These are phyloP conservation scores for Sula dactylatra DNA, from an alignment of 2,113 vertebrate genomes.

Conservation along the genomic window DNA sequence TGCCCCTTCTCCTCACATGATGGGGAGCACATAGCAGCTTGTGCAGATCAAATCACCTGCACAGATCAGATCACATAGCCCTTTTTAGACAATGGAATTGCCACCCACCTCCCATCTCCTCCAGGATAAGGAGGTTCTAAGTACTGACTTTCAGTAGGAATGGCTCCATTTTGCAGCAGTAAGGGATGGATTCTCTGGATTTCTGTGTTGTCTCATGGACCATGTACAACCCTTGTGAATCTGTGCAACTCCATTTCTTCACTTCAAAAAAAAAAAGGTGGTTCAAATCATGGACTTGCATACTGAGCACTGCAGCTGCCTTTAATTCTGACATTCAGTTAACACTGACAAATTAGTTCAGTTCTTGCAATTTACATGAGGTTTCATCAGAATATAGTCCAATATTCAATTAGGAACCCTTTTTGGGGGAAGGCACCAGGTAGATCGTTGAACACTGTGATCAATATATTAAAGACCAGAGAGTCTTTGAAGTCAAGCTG, in stretches of 20 bases:
- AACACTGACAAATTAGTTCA: not conserved
- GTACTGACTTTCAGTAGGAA: not conserved
- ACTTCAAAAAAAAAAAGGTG: not conserved
- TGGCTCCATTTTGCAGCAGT: not conserved
- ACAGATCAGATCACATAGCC: not conserved
- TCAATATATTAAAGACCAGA: not conserved
- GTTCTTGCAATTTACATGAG: not conserved
- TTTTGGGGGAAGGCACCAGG: not conserved
- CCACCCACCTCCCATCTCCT: not conserved
- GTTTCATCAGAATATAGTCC: not conserved
- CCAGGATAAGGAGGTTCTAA: not conserved
- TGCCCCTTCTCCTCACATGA: not conserved
- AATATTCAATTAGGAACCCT: not conserved
- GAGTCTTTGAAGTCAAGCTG: not conserved
- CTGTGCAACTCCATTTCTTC: not conserved
- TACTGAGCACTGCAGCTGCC: not conserved
- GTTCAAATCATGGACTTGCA: not conserved
- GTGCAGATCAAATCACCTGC: not conserved
- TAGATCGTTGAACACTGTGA: not conserved
- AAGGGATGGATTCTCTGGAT: not conserved
- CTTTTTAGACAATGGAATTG: not conserved
- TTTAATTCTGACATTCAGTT: not conserved
- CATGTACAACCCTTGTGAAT: not conserved
- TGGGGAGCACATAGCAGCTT: not conserved
- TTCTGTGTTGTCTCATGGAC: not conserved